Percentiles rank a stretch among this genome's conserved stretches.
Evolutionary conservation across 2,797 vertebrate genomes (phyloP).

Genomic region (Pipistrellus pipistrellus): DNA sequence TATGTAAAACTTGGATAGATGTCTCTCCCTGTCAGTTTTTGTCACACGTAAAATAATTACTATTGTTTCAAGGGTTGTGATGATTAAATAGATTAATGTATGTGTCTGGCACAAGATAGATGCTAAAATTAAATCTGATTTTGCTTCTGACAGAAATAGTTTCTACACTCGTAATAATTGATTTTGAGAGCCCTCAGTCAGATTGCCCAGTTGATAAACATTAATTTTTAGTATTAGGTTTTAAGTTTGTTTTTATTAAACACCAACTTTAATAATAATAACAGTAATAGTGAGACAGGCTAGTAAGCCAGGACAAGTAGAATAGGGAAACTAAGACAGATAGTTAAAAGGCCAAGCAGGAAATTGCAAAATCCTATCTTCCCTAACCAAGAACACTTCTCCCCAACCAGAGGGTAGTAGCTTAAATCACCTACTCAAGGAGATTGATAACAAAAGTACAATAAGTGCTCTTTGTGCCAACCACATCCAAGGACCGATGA

Average conservation of each 20-base stretch:
- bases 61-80: not conserved
- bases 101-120: not conserved
- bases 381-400: not conserved
- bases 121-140: not conserved
- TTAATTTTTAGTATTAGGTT: slow-evolving; percentile 42
- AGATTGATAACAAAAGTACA: not conserved
- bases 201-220: not conserved
- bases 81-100: not conserved
- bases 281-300: not conserved
- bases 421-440: not conserved
- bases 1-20: not conserved
- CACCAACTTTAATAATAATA: not conserved
- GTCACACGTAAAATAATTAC: not conserved
- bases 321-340: not conserved
- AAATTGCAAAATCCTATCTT: not conserved
- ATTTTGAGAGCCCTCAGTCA: slow-evolving; percentile 25
- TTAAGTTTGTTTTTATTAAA: slow-evolving; percentile 1
- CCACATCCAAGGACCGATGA: not conserved
- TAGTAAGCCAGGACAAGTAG: not conserved
- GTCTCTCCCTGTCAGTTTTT: not conserved
- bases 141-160: not conserved
- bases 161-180: not conserved
- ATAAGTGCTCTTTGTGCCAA: not conserved
- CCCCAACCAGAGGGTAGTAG: not conserved
- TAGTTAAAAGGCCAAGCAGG: not conserved